These are phyloP conservation scores for Acromyrmex echinatior DNA, from an alignment of 1,140 invertebrate species.

Conservation along the genomic window DNA sequence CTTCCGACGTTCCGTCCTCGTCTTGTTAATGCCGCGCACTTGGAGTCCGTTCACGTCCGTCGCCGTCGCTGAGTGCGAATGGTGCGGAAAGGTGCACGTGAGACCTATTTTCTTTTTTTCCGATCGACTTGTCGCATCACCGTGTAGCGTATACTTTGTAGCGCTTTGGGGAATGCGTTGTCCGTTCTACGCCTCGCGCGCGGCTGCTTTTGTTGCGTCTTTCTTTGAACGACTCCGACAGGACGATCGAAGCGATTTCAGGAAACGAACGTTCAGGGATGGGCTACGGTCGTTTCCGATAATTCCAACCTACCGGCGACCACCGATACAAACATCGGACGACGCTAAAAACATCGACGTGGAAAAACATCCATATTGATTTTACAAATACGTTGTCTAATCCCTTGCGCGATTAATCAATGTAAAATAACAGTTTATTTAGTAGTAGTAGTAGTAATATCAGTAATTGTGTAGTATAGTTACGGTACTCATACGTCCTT, in stretches of 20 bases:
- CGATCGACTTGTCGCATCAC: constrained; percentile 29
- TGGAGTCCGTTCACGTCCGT: no score
- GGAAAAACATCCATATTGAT: constrained; percentile 47
- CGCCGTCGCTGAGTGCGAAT: neutral
- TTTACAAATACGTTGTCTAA: constrained; percentile 11
- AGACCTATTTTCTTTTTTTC: constrained; percentile 5
- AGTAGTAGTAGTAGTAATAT: neutral
- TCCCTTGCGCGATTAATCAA: constrained; percentile 9
- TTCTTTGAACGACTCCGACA: neutral
- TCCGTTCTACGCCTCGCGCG: neutral
- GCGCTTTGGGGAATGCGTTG: constrained; percentile 3
- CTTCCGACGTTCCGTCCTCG: neutral
- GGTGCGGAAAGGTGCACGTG: constrained; percentile 6
- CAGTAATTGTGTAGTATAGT: neutral
- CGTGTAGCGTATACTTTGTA: constrained; percentile 1
- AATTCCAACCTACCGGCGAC: neutral
- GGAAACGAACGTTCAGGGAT: neutral
- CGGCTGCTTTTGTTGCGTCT: neutral
- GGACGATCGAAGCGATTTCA: neutral
- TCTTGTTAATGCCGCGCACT: neutral
- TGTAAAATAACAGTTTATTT: neutral
- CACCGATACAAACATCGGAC: neutral
- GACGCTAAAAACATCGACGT: neutral
- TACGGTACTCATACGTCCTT: no score
- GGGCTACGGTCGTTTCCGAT: neutral